Conservation (phyloP, 2,797 vertebrate genomes). For the Prionace glauca region DNA sequence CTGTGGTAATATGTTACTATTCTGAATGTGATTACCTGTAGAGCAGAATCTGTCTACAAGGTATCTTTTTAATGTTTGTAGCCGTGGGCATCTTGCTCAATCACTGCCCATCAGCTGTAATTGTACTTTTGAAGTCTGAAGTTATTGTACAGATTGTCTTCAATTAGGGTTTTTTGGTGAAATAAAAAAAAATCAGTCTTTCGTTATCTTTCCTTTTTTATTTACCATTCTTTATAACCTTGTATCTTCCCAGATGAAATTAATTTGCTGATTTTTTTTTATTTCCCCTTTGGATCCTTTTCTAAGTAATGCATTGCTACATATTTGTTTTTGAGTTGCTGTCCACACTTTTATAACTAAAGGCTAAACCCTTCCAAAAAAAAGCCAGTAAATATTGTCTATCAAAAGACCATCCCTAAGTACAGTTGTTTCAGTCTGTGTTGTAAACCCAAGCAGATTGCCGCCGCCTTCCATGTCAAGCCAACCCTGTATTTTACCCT, state of each 20-base stretch:
- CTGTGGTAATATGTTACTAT: constrained; percentile 35
- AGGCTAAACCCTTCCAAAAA: background rate
- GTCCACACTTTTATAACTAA: background rate
- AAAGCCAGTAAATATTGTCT: background rate
- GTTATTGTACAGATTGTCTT: background rate
- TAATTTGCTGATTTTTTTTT: background rate
- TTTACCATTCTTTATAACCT: background rate
- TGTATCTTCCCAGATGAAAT: background rate
- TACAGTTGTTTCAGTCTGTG: background rate
- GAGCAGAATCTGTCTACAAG: constrained; percentile 23
- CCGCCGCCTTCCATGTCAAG: background rate
- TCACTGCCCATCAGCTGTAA: constrained; percentile 21
- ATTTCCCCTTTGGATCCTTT: background rate
- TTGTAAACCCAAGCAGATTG: background rate
- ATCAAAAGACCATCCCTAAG: background rate
- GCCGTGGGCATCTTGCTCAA: constrained; percentile 4
- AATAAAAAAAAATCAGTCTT: constrained; percentile 10
- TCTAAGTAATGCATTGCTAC: background rate
- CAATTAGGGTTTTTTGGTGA: background rate
- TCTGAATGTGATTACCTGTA: constrained; percentile 20
- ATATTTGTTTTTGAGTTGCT: background rate
- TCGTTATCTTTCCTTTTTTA: background rate
- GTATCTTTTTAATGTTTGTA: constrained; percentile 39
- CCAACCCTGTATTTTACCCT: background rate
- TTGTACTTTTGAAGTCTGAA: background rate